phyloP scores from a whole-genome alignment of 2,888 invertebrate genomes.

The Lasiommata megera region DNA sequence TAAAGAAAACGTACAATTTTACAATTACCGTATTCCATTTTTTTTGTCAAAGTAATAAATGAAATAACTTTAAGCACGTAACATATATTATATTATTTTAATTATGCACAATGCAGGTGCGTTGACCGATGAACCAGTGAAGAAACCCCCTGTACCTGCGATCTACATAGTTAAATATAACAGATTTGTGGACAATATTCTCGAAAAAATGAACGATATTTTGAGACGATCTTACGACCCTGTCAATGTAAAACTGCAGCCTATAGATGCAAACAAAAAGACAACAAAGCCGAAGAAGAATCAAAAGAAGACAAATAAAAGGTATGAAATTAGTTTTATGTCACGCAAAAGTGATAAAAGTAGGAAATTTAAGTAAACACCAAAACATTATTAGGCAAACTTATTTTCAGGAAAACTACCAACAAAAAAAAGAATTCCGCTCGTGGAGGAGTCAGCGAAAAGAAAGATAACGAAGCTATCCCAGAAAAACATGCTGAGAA shows the following conservation, averaged over 20 bases:
- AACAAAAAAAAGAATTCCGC: constrained; percentile 66
- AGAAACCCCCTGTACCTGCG: constrained; percentile 81
- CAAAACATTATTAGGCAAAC: neutral
- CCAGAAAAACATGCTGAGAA: constrained; percentile 49
- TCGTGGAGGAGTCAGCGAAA: constrained; percentile 49
- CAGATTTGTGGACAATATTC: constrained; percentile 91
- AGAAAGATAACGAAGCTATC: constrained; percentile 40
- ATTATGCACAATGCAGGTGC: constrained; percentile 60
- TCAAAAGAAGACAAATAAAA: constrained; percentile 64
- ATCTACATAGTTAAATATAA: constrained; percentile 91
- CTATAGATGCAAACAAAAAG: constrained; percentile 78
- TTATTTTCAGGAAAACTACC: constrained; percentile 56
- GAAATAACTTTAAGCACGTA: neutral
- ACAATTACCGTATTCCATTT: too few species aligned
- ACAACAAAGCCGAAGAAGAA: constrained; percentile 73
- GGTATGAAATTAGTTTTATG: constrained; percentile 39
- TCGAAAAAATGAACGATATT: constrained; percentile 90
- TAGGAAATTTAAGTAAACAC: neutral
- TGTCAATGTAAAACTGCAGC: constrained; percentile 88
- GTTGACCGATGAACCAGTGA: constrained; percentile 60
- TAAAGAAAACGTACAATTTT: too few species aligned
- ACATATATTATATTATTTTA: neutral
- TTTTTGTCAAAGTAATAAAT: too few species aligned
- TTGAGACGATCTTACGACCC: constrained; percentile 91
- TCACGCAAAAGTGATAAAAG: neutral